phyloP scores from a whole-genome alignment of 2,888 invertebrate species.

The Xestia rhomboidea region DNA sequence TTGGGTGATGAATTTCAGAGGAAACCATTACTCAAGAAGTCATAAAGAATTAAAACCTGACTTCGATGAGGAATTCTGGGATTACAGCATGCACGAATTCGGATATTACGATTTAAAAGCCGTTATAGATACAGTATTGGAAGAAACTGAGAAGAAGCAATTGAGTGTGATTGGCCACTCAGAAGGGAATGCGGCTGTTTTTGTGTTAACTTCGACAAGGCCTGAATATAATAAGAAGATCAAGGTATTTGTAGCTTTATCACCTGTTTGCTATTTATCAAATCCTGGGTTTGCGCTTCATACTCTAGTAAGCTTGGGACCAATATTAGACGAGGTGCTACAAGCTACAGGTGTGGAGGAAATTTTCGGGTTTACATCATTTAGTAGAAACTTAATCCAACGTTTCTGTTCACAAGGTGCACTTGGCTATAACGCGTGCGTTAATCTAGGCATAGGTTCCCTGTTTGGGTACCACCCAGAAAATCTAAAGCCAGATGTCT shows the following conservation, averaged over 20 bases:
- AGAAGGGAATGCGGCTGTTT: slow-evolving; percentile 34
- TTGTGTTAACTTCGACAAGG: slow-evolving; percentile 38
- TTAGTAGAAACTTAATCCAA: neutral
- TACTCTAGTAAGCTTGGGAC: neutral
- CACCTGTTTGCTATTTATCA: slow-evolving; percentile 36
- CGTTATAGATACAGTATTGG: slow-evolving; percentile 42
- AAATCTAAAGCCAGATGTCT: neutral
- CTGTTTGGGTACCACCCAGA: slow-evolving; percentile 20
- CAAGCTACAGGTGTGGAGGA: slow-evolving; percentile 19
- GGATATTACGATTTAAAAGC: slow-evolving; percentile 45
- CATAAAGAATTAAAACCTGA: slow-evolving; percentile 45
- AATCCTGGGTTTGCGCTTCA: slow-evolving; percentile 13
- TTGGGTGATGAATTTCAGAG: slow-evolving; percentile 53
- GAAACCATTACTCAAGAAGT: slow-evolving; percentile 49
- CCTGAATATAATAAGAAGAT: slow-evolving; percentile 50
- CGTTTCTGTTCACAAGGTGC: slow-evolving; percentile 41
- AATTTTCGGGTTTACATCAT: slow-evolving; percentile 41
- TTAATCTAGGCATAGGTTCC: neutral
- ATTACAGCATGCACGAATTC: slow-evolving; percentile 51
- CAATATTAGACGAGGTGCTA: slow-evolving; percentile 12
- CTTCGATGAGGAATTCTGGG: slow-evolving; percentile 38
- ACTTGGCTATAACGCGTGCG: slow-evolving; percentile 44
- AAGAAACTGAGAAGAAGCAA: slow-evolving; percentile 16
- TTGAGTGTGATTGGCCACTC: slow-evolving; percentile 48
- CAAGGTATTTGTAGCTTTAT: slow-evolving; percentile 32